A percentile compares a stretch with the other conserved stretches of the same genome.
Conservation (phyloP, 1,140 invertebrate genomes). For the Campoletis sonorensis region DNA sequence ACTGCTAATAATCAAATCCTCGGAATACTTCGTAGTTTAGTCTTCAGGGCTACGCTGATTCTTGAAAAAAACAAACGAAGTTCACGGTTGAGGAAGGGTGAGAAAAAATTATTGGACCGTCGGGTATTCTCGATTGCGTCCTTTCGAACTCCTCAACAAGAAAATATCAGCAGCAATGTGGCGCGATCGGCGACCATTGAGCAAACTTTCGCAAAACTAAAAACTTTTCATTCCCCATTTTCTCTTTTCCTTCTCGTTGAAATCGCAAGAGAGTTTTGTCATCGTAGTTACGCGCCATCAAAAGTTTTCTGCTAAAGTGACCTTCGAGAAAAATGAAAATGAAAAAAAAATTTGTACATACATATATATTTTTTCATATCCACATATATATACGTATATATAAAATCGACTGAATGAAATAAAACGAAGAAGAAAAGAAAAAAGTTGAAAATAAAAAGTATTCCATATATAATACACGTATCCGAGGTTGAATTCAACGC, state of each 20-base stretch:
- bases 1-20: too few relatives aligned
- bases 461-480: background rate
- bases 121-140: background rate
- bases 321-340: conserved; percentile 12
- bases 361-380: too few relatives aligned
- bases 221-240: conserved; percentile 30
- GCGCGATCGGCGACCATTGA: conserved; percentile 7
- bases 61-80: background rate
- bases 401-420: background rate
- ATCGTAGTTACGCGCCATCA: background rate
- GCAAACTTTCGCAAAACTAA: conserved; percentile 1
- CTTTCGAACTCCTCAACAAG: background rate
- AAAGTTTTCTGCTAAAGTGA: conserved; percentile 15
- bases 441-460: background rate
- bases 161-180: background rate
- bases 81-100: background rate
- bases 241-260: background rate
- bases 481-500: background rate
- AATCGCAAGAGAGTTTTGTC: conserved; percentile 9
- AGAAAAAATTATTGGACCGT: conserved; percentile 17
- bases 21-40: too few relatives aligned
- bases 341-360: too few relatives aligned
- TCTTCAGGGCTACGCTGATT: too few relatives aligned
- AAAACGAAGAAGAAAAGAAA: background rate
- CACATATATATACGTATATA: background rate